phyloP scores from a whole-genome alignment of 1,140 invertebrate species.

The honey bee (Apis mellifera) region DNA sequence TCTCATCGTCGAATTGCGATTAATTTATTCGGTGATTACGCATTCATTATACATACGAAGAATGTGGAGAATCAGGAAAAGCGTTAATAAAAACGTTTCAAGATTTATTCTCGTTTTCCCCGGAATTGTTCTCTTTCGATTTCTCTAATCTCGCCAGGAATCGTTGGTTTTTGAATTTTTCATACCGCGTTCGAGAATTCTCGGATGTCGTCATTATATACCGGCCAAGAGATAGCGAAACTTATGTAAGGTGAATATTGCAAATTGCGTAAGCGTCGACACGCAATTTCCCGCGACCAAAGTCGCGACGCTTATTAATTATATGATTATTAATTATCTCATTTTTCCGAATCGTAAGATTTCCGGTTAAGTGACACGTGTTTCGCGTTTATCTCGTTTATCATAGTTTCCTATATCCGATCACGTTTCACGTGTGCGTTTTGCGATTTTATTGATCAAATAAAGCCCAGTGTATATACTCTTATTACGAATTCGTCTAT shows the following conservation, averaged over 20 bases:
- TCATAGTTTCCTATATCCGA: background rate
- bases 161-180: background rate
- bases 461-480: background rate
- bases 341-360: background rate
- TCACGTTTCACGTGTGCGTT: background rate
- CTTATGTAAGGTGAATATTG: slow-evolving; percentile 27
- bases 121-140: background rate
- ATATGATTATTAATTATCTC: background rate
- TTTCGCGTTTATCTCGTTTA: background rate
- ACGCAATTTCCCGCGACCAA: background rate
- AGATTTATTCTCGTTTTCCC: background rate
- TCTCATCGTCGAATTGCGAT: too few species aligned
- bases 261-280: background rate
- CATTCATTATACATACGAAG: too few species aligned
- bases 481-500: background rate
- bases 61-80: background rate
- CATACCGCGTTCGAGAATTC: background rate
- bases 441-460: slow-evolving; percentile 2
- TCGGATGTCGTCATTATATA: background rate
- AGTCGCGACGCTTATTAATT: background rate
- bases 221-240: background rate
- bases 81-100: background rate
- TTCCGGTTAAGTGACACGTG: background rate
- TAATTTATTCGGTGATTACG: too few species aligned
- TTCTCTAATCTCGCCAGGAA: background rate